Evolutionary conservation across 2,113 vertebrate genomes (phyloP).

Genomic region (Syrrhaptes paradoxus): DNA sequence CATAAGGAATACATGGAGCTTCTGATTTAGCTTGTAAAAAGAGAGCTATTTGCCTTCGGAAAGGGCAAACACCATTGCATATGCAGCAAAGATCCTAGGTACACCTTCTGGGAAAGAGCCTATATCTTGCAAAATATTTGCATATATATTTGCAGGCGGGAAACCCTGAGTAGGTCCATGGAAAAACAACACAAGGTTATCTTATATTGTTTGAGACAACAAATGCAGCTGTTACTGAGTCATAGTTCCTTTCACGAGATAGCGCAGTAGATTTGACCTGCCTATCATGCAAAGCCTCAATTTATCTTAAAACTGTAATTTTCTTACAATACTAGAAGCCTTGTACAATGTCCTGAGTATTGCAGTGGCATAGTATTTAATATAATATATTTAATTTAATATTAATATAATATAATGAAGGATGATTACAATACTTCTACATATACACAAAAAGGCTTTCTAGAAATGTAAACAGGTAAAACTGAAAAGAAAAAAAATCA

Average conservation of each 20-base stretch:
- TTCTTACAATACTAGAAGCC: not conserved
- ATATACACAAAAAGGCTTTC: not conserved
- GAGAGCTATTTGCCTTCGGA: not conserved
- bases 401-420: not conserved
- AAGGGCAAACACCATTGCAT: not conserved
- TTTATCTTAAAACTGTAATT: not conserved
- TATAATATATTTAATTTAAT: not conserved
- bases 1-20: rapidly evolving
- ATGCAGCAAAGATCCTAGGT: not conserved
- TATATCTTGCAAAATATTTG: not conserved
- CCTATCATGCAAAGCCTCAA: not conserved
- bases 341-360: not conserved
- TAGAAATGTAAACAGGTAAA: not conserved
- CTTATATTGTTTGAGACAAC: not conserved
- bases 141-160: not conserved
- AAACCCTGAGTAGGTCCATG: not conserved
- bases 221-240: not conserved
- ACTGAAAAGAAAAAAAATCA: not conserved
- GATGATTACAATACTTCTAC: not conserved
- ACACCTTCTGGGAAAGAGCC: not conserved
- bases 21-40: not conserved
- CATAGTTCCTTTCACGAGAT: not conserved
- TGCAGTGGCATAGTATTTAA: not conserved
- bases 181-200: not conserved
- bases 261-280: not conserved